Evolutionary conservation across 2,113 vertebrate genomes (phyloP), one percentile per base, ranked within the genome.

Genomic region (Arizona elegans): DNA sequence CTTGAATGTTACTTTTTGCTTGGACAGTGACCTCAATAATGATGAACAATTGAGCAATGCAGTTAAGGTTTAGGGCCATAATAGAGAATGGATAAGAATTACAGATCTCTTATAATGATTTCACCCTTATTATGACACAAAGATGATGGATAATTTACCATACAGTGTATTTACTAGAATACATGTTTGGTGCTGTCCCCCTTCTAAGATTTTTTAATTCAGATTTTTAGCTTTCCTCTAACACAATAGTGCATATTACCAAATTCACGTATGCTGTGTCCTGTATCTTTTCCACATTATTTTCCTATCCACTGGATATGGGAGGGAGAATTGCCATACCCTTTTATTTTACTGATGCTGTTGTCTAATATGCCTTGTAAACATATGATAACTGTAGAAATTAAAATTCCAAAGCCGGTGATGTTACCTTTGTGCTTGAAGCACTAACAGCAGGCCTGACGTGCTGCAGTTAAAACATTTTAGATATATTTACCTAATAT

Each of bases 361-460:
- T 38, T 81, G 75, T 43, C 33, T 43, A 21, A 21, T 81, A 43
- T 43, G 75, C 3, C 75, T 19, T 81, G 33, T 43, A 43, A 43
- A 3, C 17, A 21, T 81, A 33, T 81, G 17, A 81, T 81, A 81
- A 81, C 87, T 54, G 26, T 87, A 92, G 94, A 94, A 93, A 1
- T 1, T 75, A 93, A 92, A 93, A 94, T 92, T 26, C 75, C 94
- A 86, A 92, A 52, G 89, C 0, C 8, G 38, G 33, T 38, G n/a
- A 33, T 86, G 87, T 94, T 89, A 54, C 91, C 92, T 38, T 58
- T 87, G 86, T 95, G 94, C 95, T 94, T 94, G 58, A 86, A n/a
- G 0, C 2, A 91, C 92, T 93, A 29, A 29, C 94, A 85, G 93
- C 55, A 89, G 86, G 94, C 94, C 90, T 70, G 55, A 52, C 91